Percentiles rank a stretch among this genome's conserved stretches.
These are phyloP conservation scores for Sebastes cheni DNA, from an alignment of 2,797 vertebrate genomes.

Conservation along the genomic window DNA sequence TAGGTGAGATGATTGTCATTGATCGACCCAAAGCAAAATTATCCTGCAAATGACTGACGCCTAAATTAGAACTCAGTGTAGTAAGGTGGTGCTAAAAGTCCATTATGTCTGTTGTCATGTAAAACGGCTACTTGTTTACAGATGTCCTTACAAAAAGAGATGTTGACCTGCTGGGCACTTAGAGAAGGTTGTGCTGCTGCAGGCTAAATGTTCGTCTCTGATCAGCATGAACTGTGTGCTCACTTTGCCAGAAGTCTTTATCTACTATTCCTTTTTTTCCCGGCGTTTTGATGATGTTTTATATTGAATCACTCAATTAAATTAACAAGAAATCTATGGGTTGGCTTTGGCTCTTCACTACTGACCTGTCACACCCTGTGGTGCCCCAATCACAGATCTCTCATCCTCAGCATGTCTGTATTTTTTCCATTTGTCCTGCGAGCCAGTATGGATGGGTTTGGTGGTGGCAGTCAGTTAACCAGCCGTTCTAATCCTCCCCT, in stretches of 20 bases:
- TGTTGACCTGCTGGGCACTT: neutral
- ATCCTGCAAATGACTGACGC: neutral
- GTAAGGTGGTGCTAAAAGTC: conserved; percentile 14
- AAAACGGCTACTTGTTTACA: conserved; percentile 1
- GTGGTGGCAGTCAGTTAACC: neutral
- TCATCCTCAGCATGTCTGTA: neutral
- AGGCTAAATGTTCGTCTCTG: neutral
- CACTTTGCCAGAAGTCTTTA: conserved; percentile 27
- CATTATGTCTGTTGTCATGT: neutral
- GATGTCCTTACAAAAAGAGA: neutral
- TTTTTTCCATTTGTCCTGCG: neutral
- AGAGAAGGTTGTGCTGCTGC: neutral
- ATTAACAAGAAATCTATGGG: conserved; percentile 62
- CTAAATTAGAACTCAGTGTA: rapidly evolving
- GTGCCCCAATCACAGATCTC: neutral
- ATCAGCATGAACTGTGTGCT: conserved; percentile 35
- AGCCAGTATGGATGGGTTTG: neutral
- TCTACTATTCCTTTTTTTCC: conserved; percentile 28
- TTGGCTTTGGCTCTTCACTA: conserved; percentile 57
- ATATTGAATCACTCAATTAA: conserved; percentile 75
- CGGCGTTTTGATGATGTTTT: conserved; percentile 70
- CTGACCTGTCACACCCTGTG: neutral
- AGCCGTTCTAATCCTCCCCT: conserved; percentile 50
- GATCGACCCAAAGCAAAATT: neutral
- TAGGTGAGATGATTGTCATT: neutral